A percentile compares a stretch with the other conserved stretches of the same genome.
Conservation (phyloP, 1,140 invertebrate genomes). For the Pachypsylla venusta region DNA sequence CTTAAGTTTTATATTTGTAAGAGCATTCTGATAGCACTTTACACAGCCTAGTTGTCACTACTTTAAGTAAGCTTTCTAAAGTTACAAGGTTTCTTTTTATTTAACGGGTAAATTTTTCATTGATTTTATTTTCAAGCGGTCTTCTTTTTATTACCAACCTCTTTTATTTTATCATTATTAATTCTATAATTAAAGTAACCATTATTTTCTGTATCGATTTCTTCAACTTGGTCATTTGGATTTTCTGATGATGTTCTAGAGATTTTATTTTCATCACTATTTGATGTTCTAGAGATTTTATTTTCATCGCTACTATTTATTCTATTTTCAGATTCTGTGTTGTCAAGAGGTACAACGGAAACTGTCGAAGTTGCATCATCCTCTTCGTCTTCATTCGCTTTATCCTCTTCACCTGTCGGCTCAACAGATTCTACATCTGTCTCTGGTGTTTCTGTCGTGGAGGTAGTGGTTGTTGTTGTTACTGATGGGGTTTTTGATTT, state of each 20-base stretch:
- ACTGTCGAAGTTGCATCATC: not conserved
- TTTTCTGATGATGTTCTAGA: not conserved
- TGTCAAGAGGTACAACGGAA: not conserved
- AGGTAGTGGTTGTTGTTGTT: no score
- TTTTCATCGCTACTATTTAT: not conserved
- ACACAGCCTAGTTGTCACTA: not conserved
- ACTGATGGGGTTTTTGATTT: not conserved
- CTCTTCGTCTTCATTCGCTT: not conserved
- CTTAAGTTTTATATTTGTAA: not conserved
- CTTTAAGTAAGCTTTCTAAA: no score
- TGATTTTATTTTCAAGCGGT: constrained; percentile 1
- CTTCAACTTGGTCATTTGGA: not conserved
- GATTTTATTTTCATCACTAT: not conserved
- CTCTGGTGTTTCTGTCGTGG: no score
- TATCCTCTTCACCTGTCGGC: not conserved
- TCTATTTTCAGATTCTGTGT: not conserved
- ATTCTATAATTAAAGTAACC: not conserved
- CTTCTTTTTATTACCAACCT: constrained; percentile 6
- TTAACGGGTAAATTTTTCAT: not conserved
- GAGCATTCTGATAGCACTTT: not conserved
- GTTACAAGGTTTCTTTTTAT: not conserved
- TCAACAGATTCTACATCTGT: not conserved
- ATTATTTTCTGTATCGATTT: not conserved
- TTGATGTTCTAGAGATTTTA: not conserved
- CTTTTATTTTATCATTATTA: not conserved